phyloP scores from a whole-genome alignment of 2,797 vertebrate species.

The Alectoris magna region DNA sequence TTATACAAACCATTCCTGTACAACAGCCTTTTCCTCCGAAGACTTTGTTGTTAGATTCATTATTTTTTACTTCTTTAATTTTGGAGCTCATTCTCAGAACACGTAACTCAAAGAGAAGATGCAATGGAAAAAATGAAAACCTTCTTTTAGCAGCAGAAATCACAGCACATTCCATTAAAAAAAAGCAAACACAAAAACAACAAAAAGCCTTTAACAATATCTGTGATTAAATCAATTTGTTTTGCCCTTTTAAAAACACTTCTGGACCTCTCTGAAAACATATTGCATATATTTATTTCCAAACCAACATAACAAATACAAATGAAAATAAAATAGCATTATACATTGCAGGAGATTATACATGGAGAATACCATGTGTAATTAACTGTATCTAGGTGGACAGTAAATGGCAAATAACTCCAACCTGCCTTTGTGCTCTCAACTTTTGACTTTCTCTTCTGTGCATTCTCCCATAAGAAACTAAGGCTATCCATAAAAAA shows the following conservation, averaged over 20 bases:
- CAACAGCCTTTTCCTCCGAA: not conserved
- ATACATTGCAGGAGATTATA: not conserved
- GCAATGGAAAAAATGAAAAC: constrained; percentile 14
- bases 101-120: too few relatives aligned
- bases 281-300: constrained; percentile 42
- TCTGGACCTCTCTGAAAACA: constrained; percentile 33
- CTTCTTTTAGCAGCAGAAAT: constrained; percentile 33
- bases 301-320: constrained; percentile 16
- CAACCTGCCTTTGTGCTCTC: not conserved
- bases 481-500: not conserved
- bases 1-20: not conserved
- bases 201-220: constrained; percentile 39
- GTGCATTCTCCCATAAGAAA: not conserved
- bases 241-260: constrained; percentile 63
- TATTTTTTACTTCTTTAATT: not conserved
- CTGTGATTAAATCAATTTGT: constrained; percentile 44
- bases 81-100: not conserved
- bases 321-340: constrained; percentile 55
- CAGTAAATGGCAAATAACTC: not conserved
- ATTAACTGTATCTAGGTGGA: not conserved
- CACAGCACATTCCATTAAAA: constrained; percentile 25
- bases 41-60: not conserved
- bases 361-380: not conserved
- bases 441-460: not conserved
- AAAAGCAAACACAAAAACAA: not conserved